Evolutionary conservation across 2,113 vertebrate species (phyloP), one percentile per base, ranked within the genome.

Genomic region (Psettodes erumei): DNA sequence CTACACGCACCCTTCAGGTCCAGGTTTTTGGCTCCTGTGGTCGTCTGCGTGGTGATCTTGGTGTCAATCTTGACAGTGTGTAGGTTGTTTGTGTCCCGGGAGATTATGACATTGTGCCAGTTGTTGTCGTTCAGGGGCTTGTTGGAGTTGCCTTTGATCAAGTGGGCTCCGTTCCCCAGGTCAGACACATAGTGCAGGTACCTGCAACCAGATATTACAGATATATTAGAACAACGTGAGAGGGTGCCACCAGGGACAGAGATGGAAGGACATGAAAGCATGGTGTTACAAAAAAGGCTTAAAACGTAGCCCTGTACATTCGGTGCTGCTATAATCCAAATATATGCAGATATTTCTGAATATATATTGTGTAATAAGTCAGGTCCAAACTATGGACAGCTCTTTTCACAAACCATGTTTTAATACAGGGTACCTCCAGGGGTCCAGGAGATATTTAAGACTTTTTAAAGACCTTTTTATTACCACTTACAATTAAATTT

Each of bases 21-120:
- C 67, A 99, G 90, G 86, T 99, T 98, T 87, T 96, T 97, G 88
- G 98, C 98, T 86, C 98, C 98, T 0, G 96, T 93, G 1, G 97
- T 98, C 74, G 96, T 98, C 83, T 99, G 98, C 0, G 97, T 98
- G 30, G 97, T 98, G 90, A 97, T 93, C 92, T 98, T 98, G 18
- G 96, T 98, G 90, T 99, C 97, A 3, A 99, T 98, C 92, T 98
- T 98, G 71, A 99, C 97, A 2, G 95, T 99, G 89, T 99, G 98
- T 15, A 98, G 95, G 79, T 99, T 99, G 94, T 95, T 98, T 78
- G 96, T 96, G 88, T 99, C 98, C 84, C 97, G 93, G 35, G 98
- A 99, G 88, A 99, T 98, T 91, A 99, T 96, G 60, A 99, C 97
- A 7, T 97, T 98, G 85, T 99, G 98, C 98, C 98, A 99, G 80